Percentiles rank a stretch among this genome's conserved stretches.
These are phyloP conservation scores for Nothocercus julius DNA, from an alignment of 2,113 vertebrate species.

Conservation along the genomic window DNA sequence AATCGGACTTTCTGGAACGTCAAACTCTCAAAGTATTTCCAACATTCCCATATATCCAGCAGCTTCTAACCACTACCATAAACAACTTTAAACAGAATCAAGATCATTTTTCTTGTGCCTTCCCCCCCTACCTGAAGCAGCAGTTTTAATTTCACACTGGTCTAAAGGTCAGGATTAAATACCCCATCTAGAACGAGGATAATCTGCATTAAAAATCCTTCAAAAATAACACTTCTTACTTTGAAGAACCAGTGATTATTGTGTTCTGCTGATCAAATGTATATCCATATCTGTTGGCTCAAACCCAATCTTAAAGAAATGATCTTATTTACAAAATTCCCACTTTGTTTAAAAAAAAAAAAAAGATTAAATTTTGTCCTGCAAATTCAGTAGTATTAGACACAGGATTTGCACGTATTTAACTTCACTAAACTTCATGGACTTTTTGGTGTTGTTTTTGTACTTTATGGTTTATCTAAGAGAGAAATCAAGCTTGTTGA, in stretches of 20 bases:
- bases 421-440: background rate
- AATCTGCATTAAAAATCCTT: background rate
- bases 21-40: background rate
- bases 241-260: background rate
- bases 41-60: background rate
- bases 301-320: background rate
- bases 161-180: background rate
- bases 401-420: background rate
- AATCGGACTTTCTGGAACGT: background rate
- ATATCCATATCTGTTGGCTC: background rate
- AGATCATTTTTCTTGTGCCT: background rate
- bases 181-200: background rate
- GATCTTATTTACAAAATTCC: background rate
- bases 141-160: background rate
- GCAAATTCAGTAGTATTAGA: background rate
- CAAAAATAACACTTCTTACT: background rate
- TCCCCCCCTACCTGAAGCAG: background rate
- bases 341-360: background rate
- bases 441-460: background rate
- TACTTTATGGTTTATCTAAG: background rate
- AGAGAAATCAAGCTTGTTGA: background rate
- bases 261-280: background rate
- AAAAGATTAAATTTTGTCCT: background rate
- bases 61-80: background rate
- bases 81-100: background rate